Evolutionary conservation across 2,113 vertebrate species (phyloP).

Genomic region (Lampris incognitus): DNA sequence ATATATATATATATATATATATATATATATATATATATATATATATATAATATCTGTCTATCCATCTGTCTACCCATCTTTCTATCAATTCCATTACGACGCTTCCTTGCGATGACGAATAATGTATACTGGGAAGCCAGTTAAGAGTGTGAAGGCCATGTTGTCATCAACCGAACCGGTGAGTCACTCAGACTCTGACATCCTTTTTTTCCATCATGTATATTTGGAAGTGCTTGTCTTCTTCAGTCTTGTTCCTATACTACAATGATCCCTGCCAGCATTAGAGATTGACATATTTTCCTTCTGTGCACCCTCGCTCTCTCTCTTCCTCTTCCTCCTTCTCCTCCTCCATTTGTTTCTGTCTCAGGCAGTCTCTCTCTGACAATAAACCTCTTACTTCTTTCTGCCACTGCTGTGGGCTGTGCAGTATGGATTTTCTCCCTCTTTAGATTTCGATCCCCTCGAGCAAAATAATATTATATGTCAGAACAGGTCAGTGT

Average conservation of each 20-base stretch:
- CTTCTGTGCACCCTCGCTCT: constrained; percentile 14
- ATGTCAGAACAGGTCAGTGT: constrained; percentile 73
- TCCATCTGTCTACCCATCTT: background rate
- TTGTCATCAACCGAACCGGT: constrained; percentile 55
- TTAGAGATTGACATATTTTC: constrained; percentile 50
- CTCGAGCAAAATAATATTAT: constrained; percentile 69
- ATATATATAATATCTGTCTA: no score
- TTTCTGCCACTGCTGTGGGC: constrained; percentile 54
- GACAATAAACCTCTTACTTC: constrained; percentile 69
- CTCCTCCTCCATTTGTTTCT: background rate
- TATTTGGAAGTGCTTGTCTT: constrained; percentile 54
- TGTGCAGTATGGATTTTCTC: constrained; percentile 72
- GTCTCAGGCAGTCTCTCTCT: constrained; percentile 22
- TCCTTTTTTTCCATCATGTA: constrained; percentile 57
- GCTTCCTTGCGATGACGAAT: constrained; percentile 25
- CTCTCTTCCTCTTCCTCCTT: constrained; percentile 4
- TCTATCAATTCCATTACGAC: constrained; percentile 2
- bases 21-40: no score
- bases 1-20: no score
- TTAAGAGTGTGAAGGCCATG: constrained; percentile 33
- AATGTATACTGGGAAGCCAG: constrained; percentile 7
- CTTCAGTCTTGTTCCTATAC: constrained; percentile 37
- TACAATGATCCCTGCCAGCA: constrained; percentile 57
- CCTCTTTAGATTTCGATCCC: constrained; percentile 65
- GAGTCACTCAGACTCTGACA: constrained; percentile 38